Base-by-base conservation (phyloP, 2,797 vertebrate species). In the Molossus alvarezi region DNA sequence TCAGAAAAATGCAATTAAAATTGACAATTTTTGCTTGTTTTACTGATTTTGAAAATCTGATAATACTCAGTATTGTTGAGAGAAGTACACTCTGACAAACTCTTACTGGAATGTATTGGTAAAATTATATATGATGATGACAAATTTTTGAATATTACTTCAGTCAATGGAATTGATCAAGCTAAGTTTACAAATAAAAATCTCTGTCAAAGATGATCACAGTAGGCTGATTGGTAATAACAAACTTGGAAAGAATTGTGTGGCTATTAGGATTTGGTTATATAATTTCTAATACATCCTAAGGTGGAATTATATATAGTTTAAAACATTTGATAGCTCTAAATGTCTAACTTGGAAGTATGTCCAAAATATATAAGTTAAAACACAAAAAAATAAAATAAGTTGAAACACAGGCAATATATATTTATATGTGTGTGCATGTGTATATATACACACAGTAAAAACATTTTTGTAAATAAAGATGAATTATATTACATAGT, bases 381-480 rank as follows among this genome's bases (percentile, higher is more conserved):
- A 62, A 82, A 33, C 37, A 75, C 18, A 85, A 13, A 75, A 75
- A 72, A 33, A n/a, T 67, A 71, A 81, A 72, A 45, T 20, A 67
- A 41, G 2, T 17, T 60, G 33, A n/a, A 60, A 58, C 57, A n/a
- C 14, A 8, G n/a, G 64, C 29, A 15, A 18, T 67, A 33, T 33
- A 33, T 33, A 33, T 33, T 33, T 33, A 33, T 33, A 33, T 33
- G 33, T 33, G 33, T 33, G n/a, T 65, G 6, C 5, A 5, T 67
- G 64, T 65, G 29, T 67, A 15, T 7, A 18, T 12, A 37, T 15
- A 20, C 33, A 41, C 33, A 33, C 33, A 33, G 29, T 41, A 79
- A 57, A 25, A 37, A 60, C 17, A 33, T 25, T 72, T 85, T 90
- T 87, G 25, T 90, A 90, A 81, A 73, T 76, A 81, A 81, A 83